Conservation (phyloP, 2,797 vertebrate genomes). For the Echiichthys vipera region DNA sequence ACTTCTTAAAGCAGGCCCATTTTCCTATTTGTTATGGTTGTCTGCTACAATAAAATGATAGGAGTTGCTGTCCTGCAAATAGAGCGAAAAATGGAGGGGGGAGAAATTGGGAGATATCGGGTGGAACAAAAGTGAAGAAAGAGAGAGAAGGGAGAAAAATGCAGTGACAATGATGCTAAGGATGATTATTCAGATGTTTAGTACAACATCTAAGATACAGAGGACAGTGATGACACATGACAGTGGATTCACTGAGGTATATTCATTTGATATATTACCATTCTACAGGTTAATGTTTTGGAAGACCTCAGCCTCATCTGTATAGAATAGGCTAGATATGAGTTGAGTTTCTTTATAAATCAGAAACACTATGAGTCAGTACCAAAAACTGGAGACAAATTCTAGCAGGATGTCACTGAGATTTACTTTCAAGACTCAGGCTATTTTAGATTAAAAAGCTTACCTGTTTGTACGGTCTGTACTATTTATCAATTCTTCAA, state of each 20-base stretch:
- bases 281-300: background rate
- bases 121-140: slow-evolving; percentile 47
- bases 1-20: slow-evolving; percentile 62
- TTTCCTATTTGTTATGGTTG: slow-evolving; percentile 75
- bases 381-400: background rate
- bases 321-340: background rate
- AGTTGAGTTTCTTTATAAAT: background rate
- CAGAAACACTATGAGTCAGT: background rate
- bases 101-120: slow-evolving; percentile 49
- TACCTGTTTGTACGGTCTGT: background rate
- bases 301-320: fast-evolving
- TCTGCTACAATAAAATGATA: slow-evolving; percentile 70
- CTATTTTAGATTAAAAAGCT: background rate
- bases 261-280: background rate
- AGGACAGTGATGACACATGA: background rate
- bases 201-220: background rate
- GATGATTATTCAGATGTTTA: slow-evolving; percentile 26
- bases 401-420: background rate
- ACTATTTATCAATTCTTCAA: background rate
- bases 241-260: background rate
- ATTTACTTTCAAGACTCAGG: background rate
- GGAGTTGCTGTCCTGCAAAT: slow-evolving; percentile 62
- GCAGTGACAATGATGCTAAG: background rate
- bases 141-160: background rate
- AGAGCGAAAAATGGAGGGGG: slow-evolving; percentile 54